Percentiles rank a stretch among this genome's conserved stretches.
Conservation (phyloP, 2,113 vertebrate species). For the Rutilus rutilus region DNA sequence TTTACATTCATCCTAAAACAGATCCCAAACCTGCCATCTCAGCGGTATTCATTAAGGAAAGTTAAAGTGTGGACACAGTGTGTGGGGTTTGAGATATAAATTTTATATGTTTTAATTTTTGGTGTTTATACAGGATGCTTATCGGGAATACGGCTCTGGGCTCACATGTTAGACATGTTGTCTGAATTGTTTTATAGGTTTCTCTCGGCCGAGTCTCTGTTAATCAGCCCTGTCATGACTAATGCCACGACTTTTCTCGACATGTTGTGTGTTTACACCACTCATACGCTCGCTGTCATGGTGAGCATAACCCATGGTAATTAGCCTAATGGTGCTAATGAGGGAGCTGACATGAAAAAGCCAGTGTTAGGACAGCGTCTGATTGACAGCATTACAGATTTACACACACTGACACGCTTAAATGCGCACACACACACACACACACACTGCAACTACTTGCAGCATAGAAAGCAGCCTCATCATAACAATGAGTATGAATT, state of each 20-base stretch:
- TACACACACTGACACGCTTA: slow-evolving; percentile 39
- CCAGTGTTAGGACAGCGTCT: slow-evolving; percentile 80
- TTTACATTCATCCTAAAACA: background rate
- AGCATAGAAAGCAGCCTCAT: background rate
- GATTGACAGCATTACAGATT: slow-evolving; percentile 79
- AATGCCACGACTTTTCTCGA: slow-evolving; percentile 47
- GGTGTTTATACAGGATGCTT: background rate
- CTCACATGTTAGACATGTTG: slow-evolving; percentile 19
- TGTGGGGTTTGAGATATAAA: background rate
- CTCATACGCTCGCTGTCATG: slow-evolving; percentile 61
- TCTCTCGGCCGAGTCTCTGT: slow-evolving; percentile 31
- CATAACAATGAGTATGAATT: background rate
- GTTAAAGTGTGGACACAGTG: background rate
- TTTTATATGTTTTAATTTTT: background rate
- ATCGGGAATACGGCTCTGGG: background rate
- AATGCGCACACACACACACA: slow-evolving; percentile 27
- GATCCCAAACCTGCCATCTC: background rate
- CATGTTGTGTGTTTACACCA: slow-evolving; percentile 55
- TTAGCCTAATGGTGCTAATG: slow-evolving; percentile 83
- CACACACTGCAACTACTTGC: background rate
- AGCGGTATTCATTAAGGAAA: background rate
- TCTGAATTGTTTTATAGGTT: slow-evolving; percentile 35
- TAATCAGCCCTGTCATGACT: slow-evolving; percentile 50
- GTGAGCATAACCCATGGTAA: slow-evolving; percentile 75
- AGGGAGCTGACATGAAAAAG: slow-evolving; percentile 79